Evolutionary conservation across 1,140 invertebrate species (phyloP).

Genomic region (Venturia canescens): DNA sequence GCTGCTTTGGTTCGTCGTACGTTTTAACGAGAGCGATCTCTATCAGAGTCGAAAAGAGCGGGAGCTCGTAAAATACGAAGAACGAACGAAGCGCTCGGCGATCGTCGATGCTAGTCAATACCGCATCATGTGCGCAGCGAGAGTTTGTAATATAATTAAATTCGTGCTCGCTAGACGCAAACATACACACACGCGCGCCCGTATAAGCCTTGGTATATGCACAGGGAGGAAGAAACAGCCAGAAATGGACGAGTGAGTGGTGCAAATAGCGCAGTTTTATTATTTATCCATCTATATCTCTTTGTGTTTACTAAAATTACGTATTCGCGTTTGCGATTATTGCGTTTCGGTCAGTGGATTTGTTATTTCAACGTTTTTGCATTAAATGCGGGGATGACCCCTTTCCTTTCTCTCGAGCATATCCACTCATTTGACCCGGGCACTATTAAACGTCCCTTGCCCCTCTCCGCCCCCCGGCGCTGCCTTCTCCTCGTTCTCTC

Average conservation of each 20-base stretch:
- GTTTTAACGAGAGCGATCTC: neutral
- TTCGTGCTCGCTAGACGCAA: slow-evolving; percentile 55
- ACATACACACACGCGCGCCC: neutral
- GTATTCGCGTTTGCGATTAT: slow-evolving; percentile 75
- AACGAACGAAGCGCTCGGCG: neutral
- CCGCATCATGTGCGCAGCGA: neutral
- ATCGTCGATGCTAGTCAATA: slow-evolving; percentile 8
- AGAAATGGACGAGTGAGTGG: slow-evolving; percentile 61
- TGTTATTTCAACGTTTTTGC: slow-evolving; percentile 76
- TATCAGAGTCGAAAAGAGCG: neutral
- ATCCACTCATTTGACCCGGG: neutral
- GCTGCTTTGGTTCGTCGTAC: neutral
- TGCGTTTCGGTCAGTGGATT: slow-evolving; percentile 73
- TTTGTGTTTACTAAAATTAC: slow-evolving; percentile 76
- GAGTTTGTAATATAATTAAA: slow-evolving; percentile 68
- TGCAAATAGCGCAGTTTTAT: slow-evolving; percentile 74
- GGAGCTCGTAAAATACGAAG: too few relatives aligned
- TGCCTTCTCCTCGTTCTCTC: neutral
- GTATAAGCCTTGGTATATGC: neutral
- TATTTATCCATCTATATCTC: slow-evolving; percentile 73
- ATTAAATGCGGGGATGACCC: slow-evolving; percentile 7
- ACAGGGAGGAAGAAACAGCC: slow-evolving; percentile 45
- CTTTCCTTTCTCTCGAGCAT: neutral
- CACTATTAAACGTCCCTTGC: slow-evolving; percentile 1
- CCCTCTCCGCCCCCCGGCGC: neutral